These are phyloP conservation scores for Styela clava DNA, from an alignment of 23 tunicate genomes.

Conservation along the genomic window DNA sequence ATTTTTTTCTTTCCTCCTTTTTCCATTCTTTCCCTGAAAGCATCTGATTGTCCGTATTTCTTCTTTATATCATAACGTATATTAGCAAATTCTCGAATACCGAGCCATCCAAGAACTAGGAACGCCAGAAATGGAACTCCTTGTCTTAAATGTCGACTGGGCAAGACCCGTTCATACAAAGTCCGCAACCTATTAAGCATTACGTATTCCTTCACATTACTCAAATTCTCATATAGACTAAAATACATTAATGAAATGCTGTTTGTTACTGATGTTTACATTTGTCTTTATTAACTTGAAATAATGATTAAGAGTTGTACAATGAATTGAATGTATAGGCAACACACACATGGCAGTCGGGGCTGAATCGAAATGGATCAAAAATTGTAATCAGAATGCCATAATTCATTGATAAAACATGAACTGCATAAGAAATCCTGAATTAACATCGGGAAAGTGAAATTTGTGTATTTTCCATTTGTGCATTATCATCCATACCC, in stretches of 20 bases:
- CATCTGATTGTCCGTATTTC: constrained; percentile 39
- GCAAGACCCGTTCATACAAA: background rate
- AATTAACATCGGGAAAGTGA: too few relatives aligned
- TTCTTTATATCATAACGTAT: constrained; percentile 64
- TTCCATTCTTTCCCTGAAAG: constrained; percentile 41
- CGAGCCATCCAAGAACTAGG: constrained; percentile 47
- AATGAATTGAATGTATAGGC: too few relatives aligned
- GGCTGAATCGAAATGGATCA: too few relatives aligned
- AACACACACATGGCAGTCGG: too few relatives aligned
- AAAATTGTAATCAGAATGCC: too few relatives aligned
- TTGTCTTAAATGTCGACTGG: constrained; percentile 20
- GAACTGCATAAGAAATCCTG: too few relatives aligned
- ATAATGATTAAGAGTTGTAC: too few relatives aligned
- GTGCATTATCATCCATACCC: too few relatives aligned
- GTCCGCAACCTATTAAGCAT: background rate
- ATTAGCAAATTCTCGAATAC: constrained; percentile 61
- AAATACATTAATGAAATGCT: background rate
- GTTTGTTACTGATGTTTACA: background rate
- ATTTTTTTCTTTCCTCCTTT: constrained; percentile 16
- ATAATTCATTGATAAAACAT: too few relatives aligned
- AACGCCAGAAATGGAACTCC: constrained; percentile 53
- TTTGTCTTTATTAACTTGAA: background rate
- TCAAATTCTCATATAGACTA: background rate
- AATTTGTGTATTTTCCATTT: too few relatives aligned
- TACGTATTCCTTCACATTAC: background rate